A percentile compares a stretch with the other conserved stretches of the same genome.
Evolutionary conservation across 2,113 vertebrate species (phyloP).

Genomic region (Tonatia bakeri): DNA sequence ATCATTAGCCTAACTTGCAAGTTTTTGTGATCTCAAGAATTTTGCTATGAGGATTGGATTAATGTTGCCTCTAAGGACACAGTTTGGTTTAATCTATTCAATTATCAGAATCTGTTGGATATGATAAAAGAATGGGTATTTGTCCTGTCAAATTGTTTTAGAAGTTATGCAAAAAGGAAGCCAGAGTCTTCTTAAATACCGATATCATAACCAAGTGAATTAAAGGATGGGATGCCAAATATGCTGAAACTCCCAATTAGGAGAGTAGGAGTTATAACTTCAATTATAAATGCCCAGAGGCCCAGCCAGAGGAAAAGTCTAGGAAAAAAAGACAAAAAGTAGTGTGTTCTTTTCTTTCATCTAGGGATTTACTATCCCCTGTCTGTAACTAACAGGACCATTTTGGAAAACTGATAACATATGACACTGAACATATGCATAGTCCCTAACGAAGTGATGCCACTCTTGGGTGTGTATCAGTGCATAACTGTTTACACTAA

Average conservation of each 20-base stretch:
- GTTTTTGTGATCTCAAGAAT: not conserved
- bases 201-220: not conserved
- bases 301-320: not conserved
- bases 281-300: not conserved
- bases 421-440: not conserved
- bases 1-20: not conserved
- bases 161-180: conserved; percentile 20
- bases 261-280: not conserved
- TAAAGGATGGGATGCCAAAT: not conserved
- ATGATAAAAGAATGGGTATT: conserved; percentile 3
- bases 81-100: not conserved
- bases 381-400: not conserved
- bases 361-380: not conserved
- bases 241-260: not conserved
- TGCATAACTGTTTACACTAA: not conserved
- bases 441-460: not conserved
- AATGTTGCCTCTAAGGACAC: not conserved
- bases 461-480: not conserved
- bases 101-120: conserved; percentile 43
- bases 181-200: not conserved
- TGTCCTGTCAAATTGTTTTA: conserved; percentile 6
- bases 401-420: not conserved
- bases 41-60: not conserved
- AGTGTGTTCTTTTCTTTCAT: not conserved
- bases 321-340: not conserved